Evolutionary conservation across 2,797 vertebrate species (phyloP).

Genomic region (Myotis daubentonii): DNA sequence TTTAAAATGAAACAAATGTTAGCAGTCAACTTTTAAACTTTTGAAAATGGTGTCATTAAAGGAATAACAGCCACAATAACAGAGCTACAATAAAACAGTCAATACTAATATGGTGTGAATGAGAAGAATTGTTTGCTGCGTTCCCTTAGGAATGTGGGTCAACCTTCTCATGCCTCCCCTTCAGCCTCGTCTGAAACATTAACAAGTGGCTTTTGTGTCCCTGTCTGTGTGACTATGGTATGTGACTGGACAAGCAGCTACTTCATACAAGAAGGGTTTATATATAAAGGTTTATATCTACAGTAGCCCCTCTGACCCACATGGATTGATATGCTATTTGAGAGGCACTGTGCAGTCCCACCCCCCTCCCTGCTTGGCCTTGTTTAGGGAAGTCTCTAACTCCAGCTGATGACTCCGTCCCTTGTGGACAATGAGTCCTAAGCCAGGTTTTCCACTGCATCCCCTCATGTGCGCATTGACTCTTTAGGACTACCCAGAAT

Average conservation of each 20-base stretch:
- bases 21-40: constrained; percentile 71
- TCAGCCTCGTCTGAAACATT: constrained; percentile 52
- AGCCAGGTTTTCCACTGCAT: neutral
- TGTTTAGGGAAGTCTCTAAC: neutral
- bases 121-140: constrained; percentile 59
- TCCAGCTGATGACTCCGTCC: neutral
- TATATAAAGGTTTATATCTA: constrained; percentile 31
- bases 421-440: neutral
- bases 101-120: constrained; percentile 60
- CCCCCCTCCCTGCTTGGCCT: neutral
- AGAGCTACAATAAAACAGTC: constrained; percentile 65
- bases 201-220: constrained; percentile 78
- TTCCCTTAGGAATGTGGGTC: constrained; percentile 70
- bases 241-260: constrained; percentile 6
- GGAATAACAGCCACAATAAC: constrained; percentile 71
- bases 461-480: neutral
- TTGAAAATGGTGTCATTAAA: constrained; percentile 68
- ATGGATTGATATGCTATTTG: neutral
- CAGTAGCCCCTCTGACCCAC: constrained; percentile 25
- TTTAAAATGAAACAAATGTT: constrained; percentile 74
- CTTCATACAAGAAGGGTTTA: constrained; percentile 58
- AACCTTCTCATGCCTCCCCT: constrained; percentile 56
- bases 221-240: constrained; percentile 30
- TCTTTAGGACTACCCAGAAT: neutral
- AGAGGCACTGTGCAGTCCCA: neutral